Conservation (phyloP, 2,113 vertebrate genomes). For the Plectropomus leopardus region DNA sequence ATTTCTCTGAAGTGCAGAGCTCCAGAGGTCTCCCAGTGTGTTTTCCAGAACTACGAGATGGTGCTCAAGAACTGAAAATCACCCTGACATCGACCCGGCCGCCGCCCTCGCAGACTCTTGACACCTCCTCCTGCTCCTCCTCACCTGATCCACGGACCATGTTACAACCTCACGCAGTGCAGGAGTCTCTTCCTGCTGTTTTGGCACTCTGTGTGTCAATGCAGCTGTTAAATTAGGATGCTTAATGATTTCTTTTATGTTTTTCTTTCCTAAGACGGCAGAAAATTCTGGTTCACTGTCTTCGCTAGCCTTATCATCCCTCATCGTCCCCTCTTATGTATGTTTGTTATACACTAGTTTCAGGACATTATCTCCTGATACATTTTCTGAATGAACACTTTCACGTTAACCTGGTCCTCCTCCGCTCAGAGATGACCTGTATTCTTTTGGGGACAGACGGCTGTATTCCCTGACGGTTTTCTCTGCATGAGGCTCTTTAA, state of each 20-base stretch:
- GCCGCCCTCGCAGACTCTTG: conserved; percentile 34
- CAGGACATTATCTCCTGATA: background rate
- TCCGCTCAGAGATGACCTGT: conserved; percentile 12
- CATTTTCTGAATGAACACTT: conserved; percentile 18
- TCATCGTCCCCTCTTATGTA: background rate
- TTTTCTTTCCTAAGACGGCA: background rate
- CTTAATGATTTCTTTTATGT: conserved; percentile 30
- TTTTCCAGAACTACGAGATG: conserved; percentile 94
- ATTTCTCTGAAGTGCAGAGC: conserved; percentile 95
- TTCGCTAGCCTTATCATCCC: background rate
- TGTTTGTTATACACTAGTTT: conserved; percentile 10
- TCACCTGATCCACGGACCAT: conserved; percentile 21
- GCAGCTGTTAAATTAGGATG: conserved; percentile 40
- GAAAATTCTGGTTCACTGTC: conserved; percentile 1
- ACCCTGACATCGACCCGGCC: background rate
- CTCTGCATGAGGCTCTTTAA: conserved; percentile 59
- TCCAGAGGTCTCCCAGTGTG: conserved; percentile 91
- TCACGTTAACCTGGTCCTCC: background rate
- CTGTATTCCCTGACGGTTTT: conserved; percentile 38
- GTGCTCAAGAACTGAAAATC: conserved; percentile 93
- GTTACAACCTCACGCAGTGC: background rate
- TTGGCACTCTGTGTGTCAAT: conserved; percentile 41
- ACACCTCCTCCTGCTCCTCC: background rate
- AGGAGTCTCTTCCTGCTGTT: conserved; percentile 26
- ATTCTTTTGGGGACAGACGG: conserved; percentile 18